Evolutionary conservation across 92 coral and sea anemone species (phyloP).

Genomic region (Ricordea florida): DNA sequence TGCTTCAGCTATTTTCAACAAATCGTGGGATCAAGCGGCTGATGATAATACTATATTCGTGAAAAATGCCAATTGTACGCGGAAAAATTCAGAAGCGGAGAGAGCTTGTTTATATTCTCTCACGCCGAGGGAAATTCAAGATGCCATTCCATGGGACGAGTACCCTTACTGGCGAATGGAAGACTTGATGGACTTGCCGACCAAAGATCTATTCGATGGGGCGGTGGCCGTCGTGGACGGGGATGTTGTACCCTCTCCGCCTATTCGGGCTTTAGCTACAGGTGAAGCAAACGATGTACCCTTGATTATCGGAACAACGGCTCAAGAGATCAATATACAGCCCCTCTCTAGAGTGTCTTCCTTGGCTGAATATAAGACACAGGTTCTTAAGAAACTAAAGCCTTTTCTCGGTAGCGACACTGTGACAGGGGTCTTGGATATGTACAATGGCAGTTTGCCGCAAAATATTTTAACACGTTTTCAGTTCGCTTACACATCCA

Average conservation of each 20-base stretch:
- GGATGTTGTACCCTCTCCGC: conserved; percentile 55
- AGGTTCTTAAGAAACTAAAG: conserved; percentile 27
- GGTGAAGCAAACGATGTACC: conserved; percentile 61
- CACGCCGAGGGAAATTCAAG: conserved; percentile 15
- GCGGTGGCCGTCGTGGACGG: conserved; percentile 74
- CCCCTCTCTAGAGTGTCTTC: conserved; percentile 44
- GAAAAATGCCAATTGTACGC: conserved; percentile 31
- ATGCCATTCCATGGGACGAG: conserved; percentile 70
- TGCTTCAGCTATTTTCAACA: conserved; percentile 52
- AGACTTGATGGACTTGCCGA: conserved; percentile 49
- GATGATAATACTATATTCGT: conserved; percentile 58
- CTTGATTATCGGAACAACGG: conserved; percentile 60
- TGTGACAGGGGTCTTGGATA: conserved; percentile 23
- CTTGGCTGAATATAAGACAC: conserved; percentile 6
- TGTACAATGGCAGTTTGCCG: conserved; percentile 39
- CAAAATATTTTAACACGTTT: neutral
- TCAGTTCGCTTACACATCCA: conserved; percentile 33
- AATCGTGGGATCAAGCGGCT: conserved; percentile 58
- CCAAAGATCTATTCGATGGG: conserved; percentile 44
- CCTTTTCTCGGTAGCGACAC: conserved; percentile 46
- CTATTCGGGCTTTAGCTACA: conserved; percentile 51
- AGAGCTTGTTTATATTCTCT: conserved; percentile 41
- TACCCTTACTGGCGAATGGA: conserved; percentile 62
- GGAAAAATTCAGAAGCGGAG: conserved; percentile 18
- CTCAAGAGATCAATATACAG: conserved; percentile 51